Evolutionary conservation across 2,888 invertebrate species (phyloP).

Genomic region (Phorcus lineatus): DNA sequence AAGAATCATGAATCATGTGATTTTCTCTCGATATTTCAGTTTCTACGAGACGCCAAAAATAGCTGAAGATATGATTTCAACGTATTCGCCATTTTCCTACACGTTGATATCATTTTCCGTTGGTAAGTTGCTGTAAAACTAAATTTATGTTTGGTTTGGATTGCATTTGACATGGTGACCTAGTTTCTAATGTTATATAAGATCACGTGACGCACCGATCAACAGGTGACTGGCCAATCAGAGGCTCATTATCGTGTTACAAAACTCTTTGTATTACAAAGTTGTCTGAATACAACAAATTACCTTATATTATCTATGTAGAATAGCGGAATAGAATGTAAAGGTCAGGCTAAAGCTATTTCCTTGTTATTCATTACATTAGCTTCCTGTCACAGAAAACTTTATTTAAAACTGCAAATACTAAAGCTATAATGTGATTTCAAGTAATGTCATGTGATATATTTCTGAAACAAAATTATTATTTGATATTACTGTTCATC

Average conservation of each 20-base stretch:
- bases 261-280: not conserved
- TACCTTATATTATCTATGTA: no score
- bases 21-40: conserved; percentile 65
- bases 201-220: not conserved
- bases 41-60: conserved; percentile 75
- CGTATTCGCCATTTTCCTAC: conserved; percentile 72
- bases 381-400: no score
- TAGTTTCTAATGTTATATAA: not conserved
- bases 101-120: conserved; percentile 75
- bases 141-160: no score
- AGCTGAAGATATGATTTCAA: conserved; percentile 75
- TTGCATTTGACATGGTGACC: not conserved
- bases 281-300: no score
- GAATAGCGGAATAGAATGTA: no score
- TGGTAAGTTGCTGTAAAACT: conserved; percentile 67
- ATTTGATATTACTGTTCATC: no score
- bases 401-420: no score
- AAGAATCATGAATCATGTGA: not conserved
- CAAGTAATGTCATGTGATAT: no score
- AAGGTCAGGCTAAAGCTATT: no score
- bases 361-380: no score
- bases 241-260: not conserved
- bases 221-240: not conserved
- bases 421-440: no score
- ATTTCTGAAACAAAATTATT: no score